A percentile compares a stretch with the other conserved stretches of the same genome.
Conservation (phyloP, 2,888 invertebrate species). For the Julus scanicus region DNA sequence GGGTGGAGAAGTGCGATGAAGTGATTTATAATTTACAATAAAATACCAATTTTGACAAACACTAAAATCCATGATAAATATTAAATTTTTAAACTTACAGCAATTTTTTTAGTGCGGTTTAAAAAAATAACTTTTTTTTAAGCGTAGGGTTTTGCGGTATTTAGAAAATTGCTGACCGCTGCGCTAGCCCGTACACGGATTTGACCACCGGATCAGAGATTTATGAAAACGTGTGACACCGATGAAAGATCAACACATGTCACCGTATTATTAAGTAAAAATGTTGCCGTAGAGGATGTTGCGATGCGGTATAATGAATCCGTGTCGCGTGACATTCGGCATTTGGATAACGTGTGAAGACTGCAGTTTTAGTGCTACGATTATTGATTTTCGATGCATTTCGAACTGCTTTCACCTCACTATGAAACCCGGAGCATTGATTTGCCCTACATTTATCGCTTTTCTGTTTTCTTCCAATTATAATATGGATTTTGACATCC, state of each 20-base stretch:
- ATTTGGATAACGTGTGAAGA: neutral
- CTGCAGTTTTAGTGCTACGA: neutral
- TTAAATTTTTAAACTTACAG: no score
- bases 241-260: constrained; percentile 20
- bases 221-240: neutral
- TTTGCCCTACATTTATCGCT: neutral
- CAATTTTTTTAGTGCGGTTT: no score
- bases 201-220: neutral
- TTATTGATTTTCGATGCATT: constrained; percentile 39
- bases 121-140: no score
- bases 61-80: no score
- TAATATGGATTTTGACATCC: constrained; percentile 18
- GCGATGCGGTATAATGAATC: neutral
- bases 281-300: neutral
- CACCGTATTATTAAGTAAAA: neutral
- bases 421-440: neutral
- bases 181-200: neutral
- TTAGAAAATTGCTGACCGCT: no score
- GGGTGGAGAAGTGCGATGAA: no score
- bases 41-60: no score
- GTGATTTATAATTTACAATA: no score
- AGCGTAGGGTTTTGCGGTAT: no score
- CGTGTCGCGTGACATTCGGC: neutral
- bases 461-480: constrained; percentile 12
- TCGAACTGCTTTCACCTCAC: neutral